Evolutionary conservation across 1,140 invertebrate species (phyloP).

Genomic region (Oreohelix idahoensis): DNA sequence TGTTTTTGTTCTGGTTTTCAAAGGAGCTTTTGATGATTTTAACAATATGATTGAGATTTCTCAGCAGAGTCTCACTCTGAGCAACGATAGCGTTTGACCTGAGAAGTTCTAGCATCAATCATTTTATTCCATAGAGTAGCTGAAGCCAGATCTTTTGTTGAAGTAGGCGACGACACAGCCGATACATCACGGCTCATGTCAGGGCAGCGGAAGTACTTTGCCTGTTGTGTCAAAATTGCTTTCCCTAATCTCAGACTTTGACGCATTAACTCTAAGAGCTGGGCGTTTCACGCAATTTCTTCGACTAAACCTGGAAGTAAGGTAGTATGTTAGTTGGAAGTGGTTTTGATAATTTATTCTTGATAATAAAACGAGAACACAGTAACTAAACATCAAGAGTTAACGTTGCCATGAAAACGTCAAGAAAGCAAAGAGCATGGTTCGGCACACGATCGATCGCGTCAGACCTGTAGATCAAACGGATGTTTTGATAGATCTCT

Average conservation of each 20-base stretch:
- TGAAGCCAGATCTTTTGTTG: conserved; percentile 8
- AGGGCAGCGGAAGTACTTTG: neutral
- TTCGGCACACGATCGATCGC: too few species aligned
- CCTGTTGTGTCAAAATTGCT: neutral
- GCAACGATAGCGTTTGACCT: neutral
- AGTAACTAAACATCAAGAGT: too few species aligned
- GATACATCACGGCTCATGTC: neutral
- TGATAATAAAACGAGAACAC: too few species aligned
- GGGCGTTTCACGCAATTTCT: neutral
- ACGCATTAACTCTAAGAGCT: neutral
- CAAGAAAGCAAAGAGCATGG: too few species aligned
- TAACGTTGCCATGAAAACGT: too few species aligned
- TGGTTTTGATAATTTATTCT: too few species aligned
- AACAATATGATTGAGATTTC: neutral
- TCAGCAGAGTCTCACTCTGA: neutral
- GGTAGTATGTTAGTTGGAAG: too few species aligned
- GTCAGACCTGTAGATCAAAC: too few species aligned
- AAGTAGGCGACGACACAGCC: neutral
- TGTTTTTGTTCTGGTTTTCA: neutral
- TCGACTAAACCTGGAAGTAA: too few species aligned
- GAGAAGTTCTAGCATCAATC: neutral
- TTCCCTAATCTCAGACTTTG: neutral
- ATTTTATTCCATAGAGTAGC: neutral
- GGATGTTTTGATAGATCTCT: too few species aligned
- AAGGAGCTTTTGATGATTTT: neutral